Percentiles rank a stretch among this genome's conserved stretches.
These are phyloP conservation scores for Helicolenus hilgendorfi DNA, from an alignment of 2,797 vertebrate genomes.

Conservation along the genomic window DNA sequence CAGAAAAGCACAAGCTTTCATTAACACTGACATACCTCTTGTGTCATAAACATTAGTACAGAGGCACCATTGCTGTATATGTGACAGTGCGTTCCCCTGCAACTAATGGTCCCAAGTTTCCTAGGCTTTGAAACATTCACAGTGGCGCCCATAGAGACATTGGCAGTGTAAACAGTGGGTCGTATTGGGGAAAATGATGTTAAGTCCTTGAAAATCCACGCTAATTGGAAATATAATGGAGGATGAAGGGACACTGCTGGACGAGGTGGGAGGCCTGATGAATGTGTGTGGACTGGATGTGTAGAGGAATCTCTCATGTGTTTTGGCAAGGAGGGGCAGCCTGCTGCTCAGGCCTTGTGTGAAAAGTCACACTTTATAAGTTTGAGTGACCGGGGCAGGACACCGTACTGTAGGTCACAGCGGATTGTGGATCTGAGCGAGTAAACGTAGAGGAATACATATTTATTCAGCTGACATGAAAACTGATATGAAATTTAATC, in stretches of 20 bases:
- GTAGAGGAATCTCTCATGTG: slow-evolving; percentile 55
- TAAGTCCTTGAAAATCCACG: slow-evolving; percentile 74
- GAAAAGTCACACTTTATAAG: slow-evolving; percentile 63
- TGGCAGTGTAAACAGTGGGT: slow-evolving; percentile 65
- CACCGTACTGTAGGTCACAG: slow-evolving; percentile 8
- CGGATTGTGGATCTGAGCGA: not conserved
- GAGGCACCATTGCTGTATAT: slow-evolving; percentile 24
- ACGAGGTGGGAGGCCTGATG: slow-evolving; percentile 71
- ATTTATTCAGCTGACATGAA: slow-evolving; percentile 20
- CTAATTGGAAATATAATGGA: slow-evolving; percentile 85
- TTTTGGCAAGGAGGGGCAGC: slow-evolving; percentile 52
- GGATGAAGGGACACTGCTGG: slow-evolving; percentile 81
- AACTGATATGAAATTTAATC: not conserved
- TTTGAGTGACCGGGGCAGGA: slow-evolving; percentile 27
- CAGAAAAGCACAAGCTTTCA: slow-evolving; percentile 20
- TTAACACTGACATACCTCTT: slow-evolving; percentile 24
- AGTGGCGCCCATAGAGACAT: slow-evolving; percentile 54
- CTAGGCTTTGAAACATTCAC: slow-evolving; percentile 27
- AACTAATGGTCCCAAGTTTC: slow-evolving; percentile 55
- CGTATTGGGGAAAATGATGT: slow-evolving; percentile 54
- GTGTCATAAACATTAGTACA: slow-evolving; percentile 46
- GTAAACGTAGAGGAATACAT: not conserved
- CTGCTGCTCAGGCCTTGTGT: slow-evolving; percentile 42
- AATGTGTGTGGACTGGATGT: slow-evolving; percentile 65
- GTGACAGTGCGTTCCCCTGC: slow-evolving; percentile 20